Conservation (phyloP, 2,888 invertebrate genomes). For the Malacosoma neustria region DNA sequence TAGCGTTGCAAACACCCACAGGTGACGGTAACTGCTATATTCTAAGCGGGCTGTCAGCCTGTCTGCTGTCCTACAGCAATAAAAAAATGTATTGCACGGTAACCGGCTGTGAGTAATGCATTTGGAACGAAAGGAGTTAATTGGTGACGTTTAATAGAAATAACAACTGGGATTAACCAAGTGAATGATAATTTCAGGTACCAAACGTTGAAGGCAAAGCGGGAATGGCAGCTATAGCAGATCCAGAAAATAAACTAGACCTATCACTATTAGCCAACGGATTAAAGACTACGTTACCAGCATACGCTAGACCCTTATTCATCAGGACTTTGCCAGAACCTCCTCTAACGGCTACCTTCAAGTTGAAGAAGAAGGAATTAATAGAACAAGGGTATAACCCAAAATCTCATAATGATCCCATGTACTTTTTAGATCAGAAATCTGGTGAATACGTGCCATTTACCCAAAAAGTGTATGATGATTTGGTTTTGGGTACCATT, state of each 20-base stretch:
- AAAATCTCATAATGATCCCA: constrained; percentile 75
- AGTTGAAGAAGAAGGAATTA: constrained; percentile 92
- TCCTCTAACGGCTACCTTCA: constrained; percentile 91
- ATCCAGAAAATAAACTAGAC: constrained; percentile 79
- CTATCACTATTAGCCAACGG: constrained; percentile 57
- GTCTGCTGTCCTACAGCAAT: too few relatives aligned
- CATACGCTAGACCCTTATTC: constrained; percentile 92
- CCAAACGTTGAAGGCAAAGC: constrained; percentile 89
- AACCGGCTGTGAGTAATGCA: too few relatives aligned
- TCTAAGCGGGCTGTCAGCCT: too few relatives aligned
- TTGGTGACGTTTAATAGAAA: too few relatives aligned
- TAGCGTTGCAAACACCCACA: too few relatives aligned
- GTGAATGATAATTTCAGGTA: constrained; percentile 72
- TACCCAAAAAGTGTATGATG: constrained; percentile 58
- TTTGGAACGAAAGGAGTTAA: too few relatives aligned
- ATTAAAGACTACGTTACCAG: constrained; percentile 77
- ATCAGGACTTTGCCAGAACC: constrained; percentile 84
- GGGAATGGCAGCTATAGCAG: constrained; percentile 95
- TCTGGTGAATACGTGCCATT: constrained; percentile 58
- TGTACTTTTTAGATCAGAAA: constrained; percentile 78
- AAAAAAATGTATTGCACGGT: too few relatives aligned
- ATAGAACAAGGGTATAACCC: constrained; percentile 86
- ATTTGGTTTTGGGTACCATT: constrained; percentile 61
- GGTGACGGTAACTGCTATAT: too few relatives aligned
- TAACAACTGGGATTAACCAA: too few relatives aligned